A percentile compares a stretch with the other conserved stretches of the same genome.
Evolutionary conservation across 1,140 invertebrate species (phyloP).

Genomic region (Drosophila pectinifera): DNA sequence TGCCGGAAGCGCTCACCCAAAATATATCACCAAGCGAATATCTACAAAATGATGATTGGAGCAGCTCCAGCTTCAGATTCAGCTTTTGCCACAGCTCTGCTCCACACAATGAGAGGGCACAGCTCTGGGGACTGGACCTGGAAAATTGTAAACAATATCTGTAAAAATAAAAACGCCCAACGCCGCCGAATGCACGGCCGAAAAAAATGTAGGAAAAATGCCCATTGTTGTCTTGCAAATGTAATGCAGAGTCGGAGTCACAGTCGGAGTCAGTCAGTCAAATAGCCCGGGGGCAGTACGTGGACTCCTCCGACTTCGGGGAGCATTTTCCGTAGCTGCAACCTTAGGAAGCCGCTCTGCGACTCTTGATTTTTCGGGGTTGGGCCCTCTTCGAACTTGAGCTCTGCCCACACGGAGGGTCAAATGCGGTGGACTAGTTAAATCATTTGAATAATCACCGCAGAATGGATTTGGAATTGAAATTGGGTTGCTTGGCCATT

Average conservation of each 20-base stretch:
- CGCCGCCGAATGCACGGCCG: slow-evolving; percentile 66
- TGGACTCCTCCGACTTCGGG: slow-evolving; percentile 31
- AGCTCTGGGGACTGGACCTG: slow-evolving; percentile 43
- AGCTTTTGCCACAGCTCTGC: slow-evolving; percentile 14
- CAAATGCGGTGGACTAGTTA: slow-evolving; percentile 57
- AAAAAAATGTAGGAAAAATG: slow-evolving; percentile 37
- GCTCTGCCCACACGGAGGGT: slow-evolving; percentile 41
- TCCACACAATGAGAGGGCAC: slow-evolving; percentile 34
- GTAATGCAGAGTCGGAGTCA: slow-evolving; percentile 53
- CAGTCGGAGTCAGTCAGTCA: slow-evolving; percentile 40
- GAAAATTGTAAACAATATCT: slow-evolving; percentile 79
- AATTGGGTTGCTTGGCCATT: slow-evolving; percentile 45
- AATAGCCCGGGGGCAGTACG: slow-evolving; percentile 32
- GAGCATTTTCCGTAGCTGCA: slow-evolving; percentile 26
- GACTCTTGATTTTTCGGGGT: slow-evolving; percentile 17
- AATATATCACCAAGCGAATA: slow-evolving; percentile 82
- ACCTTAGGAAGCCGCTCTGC: slow-evolving; percentile 35
- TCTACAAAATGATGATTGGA: slow-evolving; percentile 66
- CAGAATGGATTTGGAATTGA: slow-evolving; percentile 39
- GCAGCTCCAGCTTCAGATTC: slow-evolving; percentile 35
- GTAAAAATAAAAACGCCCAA: slow-evolving; percentile 83
- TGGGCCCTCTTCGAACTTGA: slow-evolving; percentile 46
- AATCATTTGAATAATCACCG: slow-evolving; percentile 62
- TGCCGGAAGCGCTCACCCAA: slow-evolving; percentile 80
- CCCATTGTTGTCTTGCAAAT: slow-evolving; percentile 78